Conservation (phyloP, 2,888 invertebrate genomes). For the Clostera curtula region DNA sequence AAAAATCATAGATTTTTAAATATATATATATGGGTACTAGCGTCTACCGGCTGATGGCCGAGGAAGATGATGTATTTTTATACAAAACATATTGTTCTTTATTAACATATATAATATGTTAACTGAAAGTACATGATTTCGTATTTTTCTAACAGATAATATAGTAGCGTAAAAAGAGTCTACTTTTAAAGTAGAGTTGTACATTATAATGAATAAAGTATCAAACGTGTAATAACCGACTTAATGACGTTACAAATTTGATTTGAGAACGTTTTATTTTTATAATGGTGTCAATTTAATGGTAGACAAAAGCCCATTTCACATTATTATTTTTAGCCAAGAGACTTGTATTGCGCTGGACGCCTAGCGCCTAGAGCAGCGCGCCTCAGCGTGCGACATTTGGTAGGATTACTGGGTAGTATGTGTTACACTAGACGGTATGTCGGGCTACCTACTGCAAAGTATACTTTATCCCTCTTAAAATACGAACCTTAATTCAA, state of each 20-base stretch:
- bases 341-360: too few relatives aligned
- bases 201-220: conserved; percentile 40
- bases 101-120: conserved; percentile 74
- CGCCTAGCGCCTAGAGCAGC: too few relatives aligned
- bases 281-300: conserved; percentile 26
- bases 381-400: conserved; percentile 10
- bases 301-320: conserved; percentile 20
- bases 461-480: too few relatives aligned
- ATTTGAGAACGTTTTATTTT: conserved; percentile 57
- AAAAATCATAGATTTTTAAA: conserved; percentile 73
- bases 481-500: too few relatives aligned
- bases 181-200: conserved; percentile 56
- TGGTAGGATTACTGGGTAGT: conserved; percentile 1
- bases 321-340: conserved; percentile 12
- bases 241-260: conserved; percentile 51
- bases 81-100: conserved; percentile 73
- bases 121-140: conserved; percentile 72
- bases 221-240: conserved; percentile 38
- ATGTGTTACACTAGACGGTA: conserved; percentile 1
- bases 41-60: conserved; percentile 56
- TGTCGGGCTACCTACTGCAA: too few relatives aligned
- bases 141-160: conserved; percentile 70
- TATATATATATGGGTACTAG: conserved; percentile 63
- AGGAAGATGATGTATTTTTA: conserved; percentile 69
- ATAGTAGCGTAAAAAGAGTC: conserved; percentile 56